These are phyloP conservation scores for Falco berigora DNA, from an alignment of 2,797 vertebrate species.

Conservation along the genomic window DNA sequence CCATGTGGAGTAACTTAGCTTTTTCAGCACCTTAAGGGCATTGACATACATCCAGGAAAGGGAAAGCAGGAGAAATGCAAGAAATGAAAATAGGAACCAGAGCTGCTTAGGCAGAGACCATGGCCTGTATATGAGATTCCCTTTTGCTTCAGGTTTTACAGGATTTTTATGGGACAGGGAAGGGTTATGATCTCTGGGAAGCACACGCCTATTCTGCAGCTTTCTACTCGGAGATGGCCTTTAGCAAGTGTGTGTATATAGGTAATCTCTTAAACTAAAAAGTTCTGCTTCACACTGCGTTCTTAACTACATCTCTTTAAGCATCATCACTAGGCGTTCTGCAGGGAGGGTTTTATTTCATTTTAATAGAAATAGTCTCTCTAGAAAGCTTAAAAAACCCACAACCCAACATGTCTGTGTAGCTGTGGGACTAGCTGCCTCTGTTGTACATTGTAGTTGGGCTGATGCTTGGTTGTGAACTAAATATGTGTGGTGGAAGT, in stretches of 20 bases:
- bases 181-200: background rate
- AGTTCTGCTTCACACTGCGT: background rate
- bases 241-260: background rate
- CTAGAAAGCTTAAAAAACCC: background rate
- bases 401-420: background rate
- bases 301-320: background rate
- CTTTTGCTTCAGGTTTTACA: background rate
- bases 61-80: constrained; percentile 22
- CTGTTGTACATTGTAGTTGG: background rate
- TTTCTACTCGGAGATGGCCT: background rate
- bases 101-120: background rate
- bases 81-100: constrained; percentile 47
- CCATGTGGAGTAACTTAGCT: constrained; percentile 38
- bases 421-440: background rate
- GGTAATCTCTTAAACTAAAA: background rate
- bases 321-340: background rate
- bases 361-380: background rate
- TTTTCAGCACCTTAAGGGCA: constrained; percentile 55
- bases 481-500: background rate
- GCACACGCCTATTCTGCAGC: background rate
- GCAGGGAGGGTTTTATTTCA: background rate
- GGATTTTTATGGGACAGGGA: background rate
- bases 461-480: background rate
- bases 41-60: constrained; percentile 26
- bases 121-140: background rate